phyloP scores from a whole-genome alignment of 2,797 vertebrate species.

The Neomorphus geoffroyi region DNA sequence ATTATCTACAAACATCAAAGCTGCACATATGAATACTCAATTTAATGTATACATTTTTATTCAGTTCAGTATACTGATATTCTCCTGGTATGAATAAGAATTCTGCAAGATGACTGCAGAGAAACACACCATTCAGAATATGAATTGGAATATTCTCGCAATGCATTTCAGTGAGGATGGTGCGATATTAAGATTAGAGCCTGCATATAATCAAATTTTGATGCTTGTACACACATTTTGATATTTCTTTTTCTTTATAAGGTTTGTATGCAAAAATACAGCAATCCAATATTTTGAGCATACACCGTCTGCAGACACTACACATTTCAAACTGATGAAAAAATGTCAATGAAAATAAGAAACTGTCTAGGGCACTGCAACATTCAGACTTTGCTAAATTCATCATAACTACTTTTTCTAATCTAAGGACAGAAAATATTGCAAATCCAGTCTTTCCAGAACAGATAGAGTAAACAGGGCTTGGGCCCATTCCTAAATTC shows the following conservation, averaged over 20 bases:
- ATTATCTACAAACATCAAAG: slow-evolving; percentile 77
- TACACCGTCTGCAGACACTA: slow-evolving; percentile 17
- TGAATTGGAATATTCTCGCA: slow-evolving; percentile 76
- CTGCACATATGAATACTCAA: slow-evolving; percentile 80
- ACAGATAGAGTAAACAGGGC: background rate
- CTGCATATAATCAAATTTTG: slow-evolving; percentile 78
- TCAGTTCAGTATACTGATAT: slow-evolving; percentile 76
- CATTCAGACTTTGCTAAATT: background rate
- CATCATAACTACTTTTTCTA: background rate
- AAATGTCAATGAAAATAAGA: slow-evolving; percentile 43
- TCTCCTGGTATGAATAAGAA: slow-evolving; percentile 75
- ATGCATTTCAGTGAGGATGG: slow-evolving; percentile 66
- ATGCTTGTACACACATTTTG: slow-evolving; percentile 67
- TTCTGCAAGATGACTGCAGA: slow-evolving; percentile 74
- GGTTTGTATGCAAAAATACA: slow-evolving; percentile 68
- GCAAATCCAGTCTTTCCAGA: slow-evolving; percentile 10
- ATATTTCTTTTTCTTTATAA: slow-evolving; percentile 67
- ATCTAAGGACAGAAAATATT: slow-evolving; percentile 17
- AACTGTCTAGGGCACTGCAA: slow-evolving; percentile 6
- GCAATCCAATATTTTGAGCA: slow-evolving; percentile 37
- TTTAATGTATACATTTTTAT: slow-evolving; percentile 81
- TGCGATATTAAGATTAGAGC: slow-evolving; percentile 78
- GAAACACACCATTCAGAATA: slow-evolving; percentile 77
- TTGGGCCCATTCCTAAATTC: background rate
- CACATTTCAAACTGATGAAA: slow-evolving; percentile 42